A percentile compares a stretch with the other conserved stretches of the same genome.
phyloP scores from a whole-genome alignment of 2,888 invertebrate species.

The Sycophila texana region DNA sequence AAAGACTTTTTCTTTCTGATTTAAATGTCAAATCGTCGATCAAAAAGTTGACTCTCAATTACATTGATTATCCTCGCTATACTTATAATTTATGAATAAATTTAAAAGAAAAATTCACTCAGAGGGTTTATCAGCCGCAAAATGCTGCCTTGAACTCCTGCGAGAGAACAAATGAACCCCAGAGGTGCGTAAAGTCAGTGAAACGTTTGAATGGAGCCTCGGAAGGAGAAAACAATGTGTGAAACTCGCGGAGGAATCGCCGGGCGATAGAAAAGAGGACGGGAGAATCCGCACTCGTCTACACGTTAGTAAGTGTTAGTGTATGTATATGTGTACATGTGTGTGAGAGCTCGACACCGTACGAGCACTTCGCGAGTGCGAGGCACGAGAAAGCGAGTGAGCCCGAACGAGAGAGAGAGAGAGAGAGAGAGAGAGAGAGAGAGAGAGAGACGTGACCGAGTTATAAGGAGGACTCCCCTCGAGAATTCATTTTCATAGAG shows the following conservation, averaged over 20 bases:
- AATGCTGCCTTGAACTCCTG: not conserved
- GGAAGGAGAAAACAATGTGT: constrained; percentile 33
- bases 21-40: no score
- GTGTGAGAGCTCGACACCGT: not conserved
- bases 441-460: constrained; percentile 51
- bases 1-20: no score
- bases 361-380: not conserved
- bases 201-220: no score
- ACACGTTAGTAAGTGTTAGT: no score
- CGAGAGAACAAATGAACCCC: no score
- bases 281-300: constrained; percentile 49
- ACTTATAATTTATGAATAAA: no score
- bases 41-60: no score
- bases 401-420: constrained; percentile 2
- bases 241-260: constrained; percentile 39
- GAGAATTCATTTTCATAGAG: constrained; percentile 32
- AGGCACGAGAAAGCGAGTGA: constrained; percentile 18
- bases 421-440: constrained; percentile 6
- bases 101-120: not conserved
- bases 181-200: no score
- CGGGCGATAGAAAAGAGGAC: constrained; percentile 42
- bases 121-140: not conserved
- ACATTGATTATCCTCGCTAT: no score
- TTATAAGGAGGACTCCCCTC: constrained; percentile 32
- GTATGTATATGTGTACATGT: not conserved